Conservation (phyloP, 2,888 invertebrate genomes). For the Scelioninae gen. 1 region DNA sequence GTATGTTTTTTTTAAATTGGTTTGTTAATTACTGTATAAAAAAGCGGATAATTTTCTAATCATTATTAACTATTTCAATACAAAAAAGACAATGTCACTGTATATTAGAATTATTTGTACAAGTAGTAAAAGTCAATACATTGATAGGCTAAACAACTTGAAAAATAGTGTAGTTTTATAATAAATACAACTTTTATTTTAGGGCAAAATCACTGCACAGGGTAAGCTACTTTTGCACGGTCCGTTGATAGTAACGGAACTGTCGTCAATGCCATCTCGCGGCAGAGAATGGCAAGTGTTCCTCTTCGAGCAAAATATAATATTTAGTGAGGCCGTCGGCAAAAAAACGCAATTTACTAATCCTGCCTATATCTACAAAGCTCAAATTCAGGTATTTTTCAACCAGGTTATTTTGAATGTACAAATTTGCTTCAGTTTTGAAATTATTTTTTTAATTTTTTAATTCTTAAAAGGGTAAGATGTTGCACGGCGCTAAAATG, state of each 20-base stretch:
- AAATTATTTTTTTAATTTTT: too few relatives aligned
- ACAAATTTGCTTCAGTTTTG: too few relatives aligned
- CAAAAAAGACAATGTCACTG: too few relatives aligned
- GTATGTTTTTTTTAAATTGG: constrained; percentile 86
- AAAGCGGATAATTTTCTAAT: too few relatives aligned
- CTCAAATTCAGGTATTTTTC: constrained; percentile 93
- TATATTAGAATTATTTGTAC: too few relatives aligned
- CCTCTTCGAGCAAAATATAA: constrained; percentile 98
- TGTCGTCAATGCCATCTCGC: constrained; percentile 85
- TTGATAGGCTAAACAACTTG: too few relatives aligned
- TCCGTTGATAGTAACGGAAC: constrained; percentile 89
- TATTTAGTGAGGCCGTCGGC: constrained; percentile 97
- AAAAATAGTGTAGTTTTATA: too few relatives aligned
- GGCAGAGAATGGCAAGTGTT: constrained; percentile 97
- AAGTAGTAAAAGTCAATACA: too few relatives aligned
- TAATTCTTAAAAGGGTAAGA: too few relatives aligned
- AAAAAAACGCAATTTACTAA: constrained; percentile 96
- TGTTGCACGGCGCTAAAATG: too few relatives aligned
- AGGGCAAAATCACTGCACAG: constrained; percentile 98
- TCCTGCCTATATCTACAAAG: constrained; percentile 97
- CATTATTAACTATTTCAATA: too few relatives aligned
- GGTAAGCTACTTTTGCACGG: constrained; percentile 97
- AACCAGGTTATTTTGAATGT: too few relatives aligned
- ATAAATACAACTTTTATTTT: constrained; percentile 73
- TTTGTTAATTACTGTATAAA: neutral